These are phyloP conservation scores for Sciurus niger DNA, from an alignment of 2,113 vertebrate genomes.

Conservation along the genomic window DNA sequence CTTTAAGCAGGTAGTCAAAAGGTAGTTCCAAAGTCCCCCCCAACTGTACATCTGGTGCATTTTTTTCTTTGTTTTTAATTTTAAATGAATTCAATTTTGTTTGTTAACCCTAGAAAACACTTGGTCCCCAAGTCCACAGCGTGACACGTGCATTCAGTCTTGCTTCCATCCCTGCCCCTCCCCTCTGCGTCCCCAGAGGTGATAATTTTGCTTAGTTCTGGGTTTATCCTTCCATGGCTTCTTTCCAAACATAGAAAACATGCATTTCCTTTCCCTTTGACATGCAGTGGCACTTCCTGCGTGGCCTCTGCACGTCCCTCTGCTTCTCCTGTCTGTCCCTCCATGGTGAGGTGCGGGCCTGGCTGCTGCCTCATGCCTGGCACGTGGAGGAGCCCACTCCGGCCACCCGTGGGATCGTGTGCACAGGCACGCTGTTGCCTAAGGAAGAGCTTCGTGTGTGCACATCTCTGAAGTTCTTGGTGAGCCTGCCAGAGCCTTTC, in stretches of 20 bases:
- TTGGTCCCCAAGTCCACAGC: neutral
- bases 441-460: rapidly evolving
- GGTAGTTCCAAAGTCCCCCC: neutral
- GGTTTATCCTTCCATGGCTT: neutral
- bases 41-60: too few species aligned
- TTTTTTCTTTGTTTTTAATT: neutral
- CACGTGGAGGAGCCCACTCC: rapidly evolving
- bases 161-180: rapidly evolving
- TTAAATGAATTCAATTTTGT: neutral
- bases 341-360: too few species aligned
- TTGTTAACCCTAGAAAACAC: neutral
- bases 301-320: rapidly evolving
- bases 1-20: neutral
- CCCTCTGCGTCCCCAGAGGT: neutral
- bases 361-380: rapidly evolving
- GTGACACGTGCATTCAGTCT: neutral
- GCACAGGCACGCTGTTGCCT: rapidly evolving
- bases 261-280: neutral
- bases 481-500: neutral
- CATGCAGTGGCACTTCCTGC: rapidly evolving
- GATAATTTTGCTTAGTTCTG: rapidly evolving
- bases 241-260: neutral
- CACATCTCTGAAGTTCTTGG: neutral
- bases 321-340: rapidly evolving
- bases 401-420: rapidly evolving